Conservation (phyloP, 2,888 invertebrate species). For the Philopedon plagiatum region DNA sequence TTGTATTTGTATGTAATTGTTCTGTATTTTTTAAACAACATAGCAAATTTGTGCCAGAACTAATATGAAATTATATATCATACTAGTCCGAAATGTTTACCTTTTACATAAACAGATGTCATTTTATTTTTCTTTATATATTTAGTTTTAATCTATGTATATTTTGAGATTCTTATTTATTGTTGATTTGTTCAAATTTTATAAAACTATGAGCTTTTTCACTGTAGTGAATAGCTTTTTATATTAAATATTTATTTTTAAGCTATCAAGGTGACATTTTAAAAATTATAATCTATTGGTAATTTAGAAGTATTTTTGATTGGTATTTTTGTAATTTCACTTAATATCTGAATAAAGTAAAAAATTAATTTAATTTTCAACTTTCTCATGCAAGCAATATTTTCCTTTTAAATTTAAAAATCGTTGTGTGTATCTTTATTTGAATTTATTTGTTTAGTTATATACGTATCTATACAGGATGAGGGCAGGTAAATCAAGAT, state of each 20-base stretch:
- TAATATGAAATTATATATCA: constrained; percentile 9
- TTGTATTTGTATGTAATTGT: neutral
- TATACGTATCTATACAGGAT: too few relatives aligned
- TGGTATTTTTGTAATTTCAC: neutral
- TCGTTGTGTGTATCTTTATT: too few relatives aligned
- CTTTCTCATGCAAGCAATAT: too few relatives aligned
- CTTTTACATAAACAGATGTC: constrained; percentile 18
- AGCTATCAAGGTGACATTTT: constrained; percentile 1
- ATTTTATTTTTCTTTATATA: neutral
- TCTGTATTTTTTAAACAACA: neutral
- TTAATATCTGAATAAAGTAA: too few relatives aligned
- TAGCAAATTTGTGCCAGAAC: constrained; percentile 3
- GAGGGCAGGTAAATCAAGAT: too few relatives aligned
- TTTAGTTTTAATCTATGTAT: constrained; percentile 6
- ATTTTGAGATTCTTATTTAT: constrained; percentile 13
- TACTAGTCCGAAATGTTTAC: constrained; percentile 34
- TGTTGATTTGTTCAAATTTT: constrained; percentile 17
- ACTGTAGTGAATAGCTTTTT: neutral
- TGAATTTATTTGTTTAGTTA: too few relatives aligned
- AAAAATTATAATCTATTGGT: neutral
- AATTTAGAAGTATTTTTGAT: neutral
- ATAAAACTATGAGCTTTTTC: constrained; percentile 1
- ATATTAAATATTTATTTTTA: neutral
- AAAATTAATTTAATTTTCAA: too few relatives aligned
- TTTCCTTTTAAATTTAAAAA: too few relatives aligned